phyloP scores from a whole-genome alignment of 2,113 vertebrate species.

The Myrmecobius fasciatus region DNA sequence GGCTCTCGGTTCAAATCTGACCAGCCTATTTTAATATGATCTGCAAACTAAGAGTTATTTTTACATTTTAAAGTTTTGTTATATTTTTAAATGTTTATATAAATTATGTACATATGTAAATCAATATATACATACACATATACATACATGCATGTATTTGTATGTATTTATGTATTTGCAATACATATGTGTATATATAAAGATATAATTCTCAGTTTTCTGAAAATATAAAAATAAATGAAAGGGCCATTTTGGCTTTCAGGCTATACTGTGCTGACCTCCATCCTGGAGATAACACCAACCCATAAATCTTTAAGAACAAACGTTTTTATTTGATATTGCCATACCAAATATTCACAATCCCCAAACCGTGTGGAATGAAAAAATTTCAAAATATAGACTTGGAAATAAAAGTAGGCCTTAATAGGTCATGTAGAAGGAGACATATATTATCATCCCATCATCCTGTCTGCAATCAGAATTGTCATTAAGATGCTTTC shows the following conservation, averaged over 20 bases:
- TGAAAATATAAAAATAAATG: background rate
- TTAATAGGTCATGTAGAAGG: background rate
- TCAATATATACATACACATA: no score
- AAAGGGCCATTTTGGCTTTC: background rate
- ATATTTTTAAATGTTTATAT: background rate
- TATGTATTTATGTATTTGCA: no score
- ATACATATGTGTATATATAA: no score
- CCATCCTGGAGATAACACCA: background rate
- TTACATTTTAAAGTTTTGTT: background rate
- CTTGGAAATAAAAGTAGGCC: background rate
- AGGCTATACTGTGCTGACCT: background rate
- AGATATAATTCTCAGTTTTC: background rate
- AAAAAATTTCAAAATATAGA: background rate
- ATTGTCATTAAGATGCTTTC: background rate
- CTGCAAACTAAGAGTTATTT: background rate
- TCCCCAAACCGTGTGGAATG: background rate
- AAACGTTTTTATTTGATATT: background rate
- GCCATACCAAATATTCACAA: background rate
- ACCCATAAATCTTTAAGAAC: background rate
- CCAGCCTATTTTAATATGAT: background rate
- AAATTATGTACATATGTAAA: no score
- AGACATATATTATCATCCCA: background rate
- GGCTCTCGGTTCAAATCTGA: background rate
- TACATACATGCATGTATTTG: no score
- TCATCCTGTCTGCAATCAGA: background rate